These are phyloP conservation scores for Tetramorium parvispinum DNA, from an alignment of 1,140 invertebrate genomes.

Conservation along the genomic window DNA sequence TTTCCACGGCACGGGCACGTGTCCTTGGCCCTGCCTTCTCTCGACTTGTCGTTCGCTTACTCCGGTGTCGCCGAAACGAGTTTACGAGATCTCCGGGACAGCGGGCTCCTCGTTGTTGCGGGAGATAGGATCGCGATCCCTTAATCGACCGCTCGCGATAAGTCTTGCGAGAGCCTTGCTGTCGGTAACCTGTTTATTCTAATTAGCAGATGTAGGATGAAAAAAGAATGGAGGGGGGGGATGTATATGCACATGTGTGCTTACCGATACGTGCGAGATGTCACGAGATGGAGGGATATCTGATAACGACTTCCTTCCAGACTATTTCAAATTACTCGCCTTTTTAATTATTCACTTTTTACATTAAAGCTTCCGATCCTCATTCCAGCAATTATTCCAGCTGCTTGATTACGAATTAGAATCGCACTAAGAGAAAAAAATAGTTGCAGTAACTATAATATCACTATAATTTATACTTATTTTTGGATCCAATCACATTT, in stretches of 20 bases:
- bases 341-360: neutral
- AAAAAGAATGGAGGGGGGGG: neutral
- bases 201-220: conserved; percentile 61
- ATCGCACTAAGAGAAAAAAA: too few relatives aligned
- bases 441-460: too few relatives aligned
- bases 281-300: neutral
- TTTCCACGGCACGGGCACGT: conserved; percentile 36
- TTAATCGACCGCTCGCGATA: conserved; percentile 68
- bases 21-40: conserved; percentile 29
- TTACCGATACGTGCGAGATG: neutral
- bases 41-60: neutral
- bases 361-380: neutral
- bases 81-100: conserved; percentile 69
- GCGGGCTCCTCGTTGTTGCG: conserved; percentile 39
- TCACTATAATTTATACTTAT: too few relatives aligned
- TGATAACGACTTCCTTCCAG: neutral
- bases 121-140: conserved; percentile 68
- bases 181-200: conserved; percentile 74
- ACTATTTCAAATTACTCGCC: too few relatives aligned
- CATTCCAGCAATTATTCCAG: neutral
- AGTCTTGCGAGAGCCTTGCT: conserved; percentile 48
- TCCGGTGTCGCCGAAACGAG: conserved; percentile 53
- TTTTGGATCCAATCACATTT: too few relatives aligned
- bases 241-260: neutral
- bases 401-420: neutral